Base-by-base conservation (phyloP, 2,797 vertebrate species). In the Enteromius trimaculatus region DNA sequence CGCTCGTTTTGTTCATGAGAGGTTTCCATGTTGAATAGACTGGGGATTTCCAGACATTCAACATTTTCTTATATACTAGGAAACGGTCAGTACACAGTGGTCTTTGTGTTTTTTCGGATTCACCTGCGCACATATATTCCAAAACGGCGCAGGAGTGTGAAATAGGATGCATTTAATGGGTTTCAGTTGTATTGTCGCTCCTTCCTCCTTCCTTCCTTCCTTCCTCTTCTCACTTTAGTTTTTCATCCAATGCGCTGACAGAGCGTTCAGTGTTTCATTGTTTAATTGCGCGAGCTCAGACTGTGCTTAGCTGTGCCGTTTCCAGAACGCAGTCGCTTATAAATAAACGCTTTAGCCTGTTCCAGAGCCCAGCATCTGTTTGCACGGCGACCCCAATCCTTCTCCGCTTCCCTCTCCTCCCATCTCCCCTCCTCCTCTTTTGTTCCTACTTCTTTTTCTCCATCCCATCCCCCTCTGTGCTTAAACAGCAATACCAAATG, bases 381-480 rank as follows among this genome's bases (percentile, higher is more conserved):
- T 81, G 60, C 74, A 77, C 47, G 44, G 44, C 83, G 65, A 86
- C 77, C 85, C 71, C 78, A 71, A 81, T 81, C 77, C 71, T 81
- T 77, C 31, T 49, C 70, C 16, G 53, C 80, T 66, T 55, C 76
- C 65, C 76, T 71, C 51, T 69, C 31, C 78, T 75, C 78, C 77
- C 75, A 39, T 65, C 47, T 81, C 42, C 71, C 60, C 42, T 82
- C 74, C 74, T 82, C 70, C 49, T 19, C 72, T 62, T 79, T 26
- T 69, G 76, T 78, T 75, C 55, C 53, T 91, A 89, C 90, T 91
- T 90, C 87, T 84, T 81, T 78, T 88, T 84, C 77, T 71, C 49
- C 62, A 37, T 71, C 47, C 55, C 51, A 39, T 79, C 74, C 31
- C 78, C 39, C 72, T 62, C 77, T 83, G 77, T 1, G 31, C 44